These are phyloP conservation scores for Anser cygnoides DNA, from an alignment of 2,113 vertebrate genomes.

Conservation along the genomic window DNA sequence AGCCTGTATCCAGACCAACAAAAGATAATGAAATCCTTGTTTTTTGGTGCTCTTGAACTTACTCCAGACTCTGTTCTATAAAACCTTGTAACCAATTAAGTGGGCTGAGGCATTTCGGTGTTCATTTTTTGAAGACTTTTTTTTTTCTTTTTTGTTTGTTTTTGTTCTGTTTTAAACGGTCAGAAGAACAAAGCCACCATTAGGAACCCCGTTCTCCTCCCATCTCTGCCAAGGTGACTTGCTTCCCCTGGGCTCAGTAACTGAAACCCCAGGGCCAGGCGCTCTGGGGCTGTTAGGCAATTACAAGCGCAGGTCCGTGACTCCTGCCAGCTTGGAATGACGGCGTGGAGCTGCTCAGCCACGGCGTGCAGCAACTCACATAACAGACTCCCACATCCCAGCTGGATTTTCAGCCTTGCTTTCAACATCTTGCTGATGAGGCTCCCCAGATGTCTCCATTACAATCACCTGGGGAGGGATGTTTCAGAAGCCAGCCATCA, in stretches of 20 bases:
- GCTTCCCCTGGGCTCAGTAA: not conserved
- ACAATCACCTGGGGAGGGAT: not conserved
- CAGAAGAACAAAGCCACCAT: not conserved
- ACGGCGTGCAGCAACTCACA: not conserved
- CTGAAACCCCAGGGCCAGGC: not conserved
- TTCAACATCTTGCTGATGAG: not conserved
- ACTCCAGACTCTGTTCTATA: constrained; percentile 48
- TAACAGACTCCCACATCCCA: fast-evolving
- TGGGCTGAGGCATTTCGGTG: constrained; percentile 49
- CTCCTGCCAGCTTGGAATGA: not conserved
- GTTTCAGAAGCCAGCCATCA: not conserved
- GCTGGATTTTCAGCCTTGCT: not conserved
- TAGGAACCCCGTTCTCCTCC: not conserved
- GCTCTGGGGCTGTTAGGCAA: not conserved
- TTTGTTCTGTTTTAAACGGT: not conserved
- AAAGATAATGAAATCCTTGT: constrained; percentile 62
- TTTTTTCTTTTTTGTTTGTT: not conserved
- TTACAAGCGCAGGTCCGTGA: not conserved
- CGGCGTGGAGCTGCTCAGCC: not conserved
- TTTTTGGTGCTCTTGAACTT: constrained; percentile 65
- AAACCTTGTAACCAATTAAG: constrained; percentile 56
- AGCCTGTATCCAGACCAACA: constrained; percentile 61
- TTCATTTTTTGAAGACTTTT: not conserved
- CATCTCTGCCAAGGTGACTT: fast-evolving
- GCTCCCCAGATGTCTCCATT: not conserved